Evolutionary conservation across 30 jellyfish, hydroid and myxozoan genomes (phyloP), one percentile per base, ranked within the genome.

Genomic region (Clytia hemisphaerica): DNA sequence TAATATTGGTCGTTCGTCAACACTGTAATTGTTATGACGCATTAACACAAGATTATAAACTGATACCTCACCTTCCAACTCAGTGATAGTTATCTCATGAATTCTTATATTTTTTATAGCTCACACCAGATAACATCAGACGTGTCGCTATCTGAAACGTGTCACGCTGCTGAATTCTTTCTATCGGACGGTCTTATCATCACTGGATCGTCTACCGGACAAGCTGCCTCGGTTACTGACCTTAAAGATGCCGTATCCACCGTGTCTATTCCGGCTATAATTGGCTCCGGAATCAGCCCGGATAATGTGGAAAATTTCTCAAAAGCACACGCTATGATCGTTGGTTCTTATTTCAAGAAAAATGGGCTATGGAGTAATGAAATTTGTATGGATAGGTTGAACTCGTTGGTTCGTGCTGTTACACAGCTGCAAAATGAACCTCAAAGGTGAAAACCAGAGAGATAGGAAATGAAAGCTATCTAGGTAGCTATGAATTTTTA

Each of bases 131-230:
- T 83, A 18, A 76, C 95, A 2, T 16, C 46, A 2, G 95, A 83
- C 62, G 46, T 83, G 31, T 53, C 48, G 48, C 58, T 83, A 0
- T 49, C 66, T 0, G 92, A 75, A 10, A 47, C 53, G 40, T 86
- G 92, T 10, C 58, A 60, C 40, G 95, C 92, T 16, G 95, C 95
- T 33, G 87, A 75, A 55, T 83, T 75, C 74, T 83, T 83, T 62
- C 73, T 75, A 37, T 75, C 87, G 46, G 95, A 83, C 46, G 95
- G 95, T 2, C 87, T 71, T 3, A 71, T 83, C 27, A 14, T 83
- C 0, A 83, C 95, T 37, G 95, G 95, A 3, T 15, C 82, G 9
- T 84, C 81, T 40, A 83, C 95, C 4, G 95, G 95, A 5, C 70
- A 75, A 28, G 78, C 85, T 0, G 92, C 84, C 25, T 37, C 70